Evolutionary conservation across 2,888 invertebrate species (phyloP).

Genomic region (Cryptus armator): DNA sequence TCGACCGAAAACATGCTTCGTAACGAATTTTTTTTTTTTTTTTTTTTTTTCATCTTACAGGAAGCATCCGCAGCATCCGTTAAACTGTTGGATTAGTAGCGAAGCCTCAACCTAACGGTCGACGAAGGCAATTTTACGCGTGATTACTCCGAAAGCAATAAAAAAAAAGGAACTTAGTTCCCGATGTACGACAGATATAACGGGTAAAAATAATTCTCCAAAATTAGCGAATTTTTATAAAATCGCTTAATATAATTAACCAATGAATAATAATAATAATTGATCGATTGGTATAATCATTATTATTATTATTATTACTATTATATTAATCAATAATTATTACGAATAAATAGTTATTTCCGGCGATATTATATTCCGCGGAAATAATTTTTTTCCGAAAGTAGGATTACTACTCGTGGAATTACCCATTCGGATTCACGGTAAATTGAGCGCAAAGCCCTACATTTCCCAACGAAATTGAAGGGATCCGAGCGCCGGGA

Average conservation of each 20-base stretch:
- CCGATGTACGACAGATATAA: background rate
- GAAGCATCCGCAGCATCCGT: slow-evolving; percentile 2
- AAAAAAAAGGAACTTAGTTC: background rate
- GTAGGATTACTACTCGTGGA: too few species aligned
- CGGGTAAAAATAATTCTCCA: background rate
- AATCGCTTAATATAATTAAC: background rate
- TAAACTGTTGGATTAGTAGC: background rate
- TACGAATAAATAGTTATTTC: too few species aligned
- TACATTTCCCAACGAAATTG: slow-evolving; percentile 6
- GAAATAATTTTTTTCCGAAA: too few species aligned
- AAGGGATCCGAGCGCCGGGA: background rate
- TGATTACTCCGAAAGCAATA: background rate
- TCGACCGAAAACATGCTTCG: slow-evolving; percentile 11
- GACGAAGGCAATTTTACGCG: background rate
- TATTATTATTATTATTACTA: too few species aligned
- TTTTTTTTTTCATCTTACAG: background rate
- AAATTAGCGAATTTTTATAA: background rate
- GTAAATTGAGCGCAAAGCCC: background rate
- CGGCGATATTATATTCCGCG: background rate
- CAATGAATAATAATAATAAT: background rate
- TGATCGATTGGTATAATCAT: background rate
- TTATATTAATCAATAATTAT: too few species aligned
- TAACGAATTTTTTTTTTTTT: slow-evolving; percentile 29
- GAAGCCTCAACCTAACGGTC: slow-evolving; percentile 1
- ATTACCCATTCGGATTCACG: too few species aligned